These are phyloP conservation scores for Pipra filicauda DNA, from an alignment of 2,113 vertebrate species.

Conservation along the genomic window DNA sequence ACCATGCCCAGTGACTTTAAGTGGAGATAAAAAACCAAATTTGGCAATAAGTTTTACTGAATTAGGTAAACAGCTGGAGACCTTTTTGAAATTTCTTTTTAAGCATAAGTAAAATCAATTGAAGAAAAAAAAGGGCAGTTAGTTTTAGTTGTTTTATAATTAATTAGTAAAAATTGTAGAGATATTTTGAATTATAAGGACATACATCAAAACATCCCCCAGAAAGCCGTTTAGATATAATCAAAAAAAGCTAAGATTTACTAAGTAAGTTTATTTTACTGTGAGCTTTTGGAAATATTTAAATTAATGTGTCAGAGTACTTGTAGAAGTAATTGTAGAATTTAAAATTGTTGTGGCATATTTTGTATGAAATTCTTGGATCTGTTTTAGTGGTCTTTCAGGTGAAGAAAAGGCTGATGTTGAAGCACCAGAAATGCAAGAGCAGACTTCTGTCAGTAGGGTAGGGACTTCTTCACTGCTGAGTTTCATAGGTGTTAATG, in stretches of 20 bases:
- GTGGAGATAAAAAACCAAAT: neutral
- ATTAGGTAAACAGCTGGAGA: neutral
- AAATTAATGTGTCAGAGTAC: neutral
- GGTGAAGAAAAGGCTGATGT: neutral
- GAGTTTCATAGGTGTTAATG: neutral
- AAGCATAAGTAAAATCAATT: neutral
- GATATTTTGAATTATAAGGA: neutral
- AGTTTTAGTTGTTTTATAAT: neutral
- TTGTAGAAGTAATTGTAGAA: neutral
- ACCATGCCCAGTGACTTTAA: neutral
- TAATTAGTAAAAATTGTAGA: neutral
- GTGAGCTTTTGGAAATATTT: neutral
- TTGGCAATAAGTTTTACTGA: neutral
- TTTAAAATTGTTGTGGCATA: neutral
- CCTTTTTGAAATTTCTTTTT: neutral
- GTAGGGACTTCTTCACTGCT: conserved; percentile 25
- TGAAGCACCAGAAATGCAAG: neutral
- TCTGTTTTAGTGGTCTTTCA: conserved; percentile 33
- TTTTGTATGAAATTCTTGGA: neutral
- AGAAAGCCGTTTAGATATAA: neutral
- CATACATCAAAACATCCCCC: neutral
- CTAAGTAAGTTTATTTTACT: neutral
- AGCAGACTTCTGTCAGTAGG: neutral
- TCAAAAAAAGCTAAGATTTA: neutral
- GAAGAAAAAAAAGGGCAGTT: neutral